Base-by-base conservation (phyloP, 2,797 vertebrate genomes). In the Brachymystax lenok region DNA sequence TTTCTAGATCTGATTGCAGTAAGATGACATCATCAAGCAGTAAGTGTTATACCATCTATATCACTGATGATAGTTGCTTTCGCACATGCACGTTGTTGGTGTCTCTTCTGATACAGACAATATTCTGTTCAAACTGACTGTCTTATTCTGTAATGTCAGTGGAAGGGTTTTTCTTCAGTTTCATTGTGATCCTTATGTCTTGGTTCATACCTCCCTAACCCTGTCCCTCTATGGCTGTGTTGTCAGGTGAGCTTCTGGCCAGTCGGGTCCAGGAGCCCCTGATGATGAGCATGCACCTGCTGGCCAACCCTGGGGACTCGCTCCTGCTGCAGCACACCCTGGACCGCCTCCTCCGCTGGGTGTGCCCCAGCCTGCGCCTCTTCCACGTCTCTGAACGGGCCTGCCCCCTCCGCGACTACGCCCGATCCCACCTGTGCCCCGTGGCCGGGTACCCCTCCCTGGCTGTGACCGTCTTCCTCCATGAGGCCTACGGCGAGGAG, bases 321-420 rank as follows among this genome's bases (percentile, higher is more conserved):
- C 80, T 87, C 8, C 88, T 94, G 17, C 91, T 99, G 86, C 97
- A 96, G 90, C 95, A 94, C 85, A 95, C 95, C 0, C 82, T 99
- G 69, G 95, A 97, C 79, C 90, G 77, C 66, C 94, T 99, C 68
- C 88, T 99, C 69, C 88, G 90, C 69, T 93, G 95, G 94, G 87
- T 99, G 19, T 96, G 95, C 82, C 95, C 94, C 0, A 95, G 94
- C 54, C 66, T 96, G 68, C 91, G 68, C 7, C 92, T 98, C 78
- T 98, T 99, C 83, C 92, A 96, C 14, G 97, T 99, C 77, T 98
- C 98, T 0, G 97, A 99, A 84, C 85, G 95, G 51, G 90, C 89
- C 3, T 87, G 94, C 8, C 94, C 96, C 0, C 71, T 92, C 72
- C 94, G 88, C 13, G 91, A 80, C 73, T 88, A 84, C 0, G 71